Evolutionary conservation across 1,140 invertebrate genomes (phyloP), one percentile per base, ranked within the genome.

Genomic region (Drosophila neocordata): DNA sequence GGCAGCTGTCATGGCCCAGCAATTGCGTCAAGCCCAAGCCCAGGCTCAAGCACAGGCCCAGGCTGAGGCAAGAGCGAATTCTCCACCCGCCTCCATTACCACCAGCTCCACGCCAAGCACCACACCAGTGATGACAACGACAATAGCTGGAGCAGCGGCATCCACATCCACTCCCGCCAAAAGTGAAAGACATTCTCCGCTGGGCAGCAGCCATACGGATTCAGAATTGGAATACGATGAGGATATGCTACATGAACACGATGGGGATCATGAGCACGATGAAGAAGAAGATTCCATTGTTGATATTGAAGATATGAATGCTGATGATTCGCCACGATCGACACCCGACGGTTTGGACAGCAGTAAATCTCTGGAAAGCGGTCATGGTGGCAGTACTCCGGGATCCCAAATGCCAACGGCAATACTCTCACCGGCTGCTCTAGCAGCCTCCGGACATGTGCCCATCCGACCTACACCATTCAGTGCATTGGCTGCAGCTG

Each of bases 281-380:
- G 93, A 94, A 72, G 93, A 94, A 65, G 94, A 95, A 77, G 94
- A 95, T 72, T 94, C 94, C 6, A 94, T 95, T 89, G 94, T 95
- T 6, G 94, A 95, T 77, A 94, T 95, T 24, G 94, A 95, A 88
- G 94, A 95, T 77, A 89, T 95, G 73, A 93, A 94, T 82, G 93
- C 93, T 56, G 93, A 94, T 34, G 82, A 90, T 38, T 91, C 89
- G 18, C 89, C 89, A 18, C 82, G 90, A 37, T 91, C 91, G 53
- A 92, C 91, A 13, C 90, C 91, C 18, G 89, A 91, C 34, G 91
- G 90, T 24, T 56, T 90, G 22, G 90, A 91, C 41, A 74, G 78
- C 66, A 91, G 88, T 57, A 92, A 92, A 72, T 90, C 90, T 1
- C 71, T 88, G 7, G 89, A 87, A 8, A 87, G 68, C 44, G 83